Base-by-base conservation (phyloP, 1,140 invertebrate species). In the Danaus melanippus region DNA sequence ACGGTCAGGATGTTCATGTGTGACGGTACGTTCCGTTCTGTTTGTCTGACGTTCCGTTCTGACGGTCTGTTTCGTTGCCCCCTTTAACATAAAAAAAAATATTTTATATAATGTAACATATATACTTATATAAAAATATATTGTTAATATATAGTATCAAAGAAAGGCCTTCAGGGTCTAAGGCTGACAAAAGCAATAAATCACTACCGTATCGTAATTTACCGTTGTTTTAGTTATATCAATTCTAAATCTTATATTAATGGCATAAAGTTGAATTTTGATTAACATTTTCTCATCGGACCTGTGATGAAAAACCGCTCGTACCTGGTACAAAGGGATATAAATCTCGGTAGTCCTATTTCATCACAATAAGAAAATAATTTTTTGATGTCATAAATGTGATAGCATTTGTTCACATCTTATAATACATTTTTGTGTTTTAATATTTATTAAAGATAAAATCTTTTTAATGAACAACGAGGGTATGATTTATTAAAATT, bases 121-220 rank as follows among this genome's bases (percentile, higher is more conserved):
- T 7, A 32, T 32, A 32, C 6, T 32, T 32, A 32, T 32, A 32
- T 8, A 32, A 1, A 32, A 3, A 32, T 32, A 32, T 32, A 32
- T 32, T 32, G 21, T 32, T 32, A 32, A 32, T 32, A 32, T 32
- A 50, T 59, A 48, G 50, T 53, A 42, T 54, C 48, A 59, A 54
- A 59, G 52, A 53, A 50, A 59, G 43, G 57, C 50, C 48, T 50
- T 54, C 43, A 48, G 46, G 46, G 51, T 53, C 51, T 41, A 59
- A 59, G 52, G 51, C 51, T 58, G 57, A 50, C 46, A 53, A 49
- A 53, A 58, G 46, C 51, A 8, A 58, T 58, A 58, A 58, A 58
- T 58, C 57, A 50, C 47, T 50, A 47, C 21, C 43, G 46, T 44
- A 58, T 47, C 53, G 32, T 54, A 15, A 41, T 40, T 54, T n/a